Conservation (phyloP, 1,140 invertebrate genomes). For the Hirudo medicinalis region DNA sequence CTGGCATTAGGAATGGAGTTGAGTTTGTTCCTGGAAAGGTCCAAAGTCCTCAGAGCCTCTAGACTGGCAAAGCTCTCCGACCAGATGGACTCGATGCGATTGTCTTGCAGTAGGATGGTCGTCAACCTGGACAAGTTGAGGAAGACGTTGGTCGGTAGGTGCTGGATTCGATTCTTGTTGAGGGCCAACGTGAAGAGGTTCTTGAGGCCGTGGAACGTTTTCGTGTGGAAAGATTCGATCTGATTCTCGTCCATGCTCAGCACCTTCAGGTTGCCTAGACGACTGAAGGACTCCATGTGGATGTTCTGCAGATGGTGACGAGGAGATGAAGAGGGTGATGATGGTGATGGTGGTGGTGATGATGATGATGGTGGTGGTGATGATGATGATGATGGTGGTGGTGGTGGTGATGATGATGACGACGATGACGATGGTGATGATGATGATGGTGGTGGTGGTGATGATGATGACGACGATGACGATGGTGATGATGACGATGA, state of each 20-base stretch:
- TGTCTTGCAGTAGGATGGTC: constrained; percentile 5
- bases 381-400: constrained; percentile 57
- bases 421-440: no score
- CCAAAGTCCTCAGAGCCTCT: background rate
- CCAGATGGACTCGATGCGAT: constrained; percentile 9
- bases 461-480: no score
- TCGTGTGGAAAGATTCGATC: constrained; percentile 37
- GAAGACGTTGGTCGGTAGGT: background rate
- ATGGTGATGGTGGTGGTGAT: no score
- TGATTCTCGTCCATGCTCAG: constrained; percentile 57
- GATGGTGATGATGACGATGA: no score
- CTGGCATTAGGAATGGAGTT: background rate
- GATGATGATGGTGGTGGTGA: constrained; percentile 32
- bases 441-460: no score
- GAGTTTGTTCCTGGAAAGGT: constrained; percentile 20
- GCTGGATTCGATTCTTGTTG: constrained; percentile 1
- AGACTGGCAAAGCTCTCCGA: background rate
- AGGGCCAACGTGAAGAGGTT: constrained; percentile 1
- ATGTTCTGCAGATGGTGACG: background rate
- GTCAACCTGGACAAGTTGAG: background rate
- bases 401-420: constrained; percentile 22
- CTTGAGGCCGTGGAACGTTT: constrained; percentile 13
- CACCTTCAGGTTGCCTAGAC: constrained; percentile 51
- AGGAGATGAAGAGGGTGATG: no score
- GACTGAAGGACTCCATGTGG: background rate